phyloP scores from a whole-genome alignment of 1,140 invertebrate species.

The Solenopsis fugax region DNA sequence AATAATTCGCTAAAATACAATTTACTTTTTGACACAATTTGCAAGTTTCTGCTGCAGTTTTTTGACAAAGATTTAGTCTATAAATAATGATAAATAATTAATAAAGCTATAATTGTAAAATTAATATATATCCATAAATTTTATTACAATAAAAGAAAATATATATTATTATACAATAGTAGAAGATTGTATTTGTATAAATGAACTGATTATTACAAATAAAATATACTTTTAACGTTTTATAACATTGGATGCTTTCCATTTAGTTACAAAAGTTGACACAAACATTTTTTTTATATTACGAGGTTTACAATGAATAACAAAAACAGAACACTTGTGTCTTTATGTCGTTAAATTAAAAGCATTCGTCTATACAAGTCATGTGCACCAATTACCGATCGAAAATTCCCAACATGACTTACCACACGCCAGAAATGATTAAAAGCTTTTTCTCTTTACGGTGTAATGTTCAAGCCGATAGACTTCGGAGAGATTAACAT shows the following conservation, averaged over 20 bases:
- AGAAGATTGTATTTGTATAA: not conserved
- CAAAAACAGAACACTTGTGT: no score
- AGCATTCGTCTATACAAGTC: no score
- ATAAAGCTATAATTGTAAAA: not conserved
- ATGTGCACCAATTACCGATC: conserved; percentile 87
- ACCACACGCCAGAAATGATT: conserved; percentile 94
- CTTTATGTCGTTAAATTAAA: no score
- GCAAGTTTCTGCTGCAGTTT: conserved; percentile 74
- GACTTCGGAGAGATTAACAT: conserved; percentile 88
- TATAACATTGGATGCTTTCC: no score
- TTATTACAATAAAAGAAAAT: not conserved
- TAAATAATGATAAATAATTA: not conserved
- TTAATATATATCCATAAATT: not conserved
- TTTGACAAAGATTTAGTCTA: conserved; percentile 78
- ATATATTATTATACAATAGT: not conserved
- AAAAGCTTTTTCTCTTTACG: conserved; percentile 88
- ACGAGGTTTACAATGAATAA: no score
- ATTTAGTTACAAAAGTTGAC: no score
- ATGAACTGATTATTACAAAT: not conserved
- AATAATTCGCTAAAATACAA: conserved; percentile 63
- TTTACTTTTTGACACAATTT: conserved; percentile 71
- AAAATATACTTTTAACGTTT: not conserved
- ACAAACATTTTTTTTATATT: no score
- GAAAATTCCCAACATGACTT: conserved; percentile 92
- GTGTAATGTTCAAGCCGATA: conserved; percentile 87